These are phyloP conservation scores for Cyanocitta stelleri DNA, from an alignment of 2,113 vertebrate genomes.

Conservation along the genomic window DNA sequence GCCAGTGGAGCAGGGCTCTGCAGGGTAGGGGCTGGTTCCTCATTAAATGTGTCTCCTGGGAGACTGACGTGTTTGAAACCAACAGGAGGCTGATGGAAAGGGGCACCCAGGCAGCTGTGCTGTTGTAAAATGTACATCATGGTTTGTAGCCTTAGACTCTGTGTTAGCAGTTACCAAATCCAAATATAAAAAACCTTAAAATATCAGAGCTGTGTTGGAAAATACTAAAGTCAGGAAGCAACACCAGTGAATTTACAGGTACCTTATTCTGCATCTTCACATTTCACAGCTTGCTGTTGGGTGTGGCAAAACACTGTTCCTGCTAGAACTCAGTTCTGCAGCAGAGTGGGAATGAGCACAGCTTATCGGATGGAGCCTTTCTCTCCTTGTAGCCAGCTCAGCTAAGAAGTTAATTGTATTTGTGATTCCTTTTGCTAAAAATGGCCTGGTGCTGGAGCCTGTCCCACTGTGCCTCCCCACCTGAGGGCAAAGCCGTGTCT, in stretches of 20 bases:
- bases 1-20: not conserved
- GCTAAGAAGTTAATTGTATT: constrained; percentile 21
- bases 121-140: not conserved
- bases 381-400: not conserved
- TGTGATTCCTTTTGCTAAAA: constrained; percentile 27
- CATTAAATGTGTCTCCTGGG: not conserved
- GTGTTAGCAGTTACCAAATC: not conserved
- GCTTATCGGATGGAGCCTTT: not conserved
- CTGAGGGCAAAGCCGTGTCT: not conserved
- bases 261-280: not conserved
- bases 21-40: not conserved
- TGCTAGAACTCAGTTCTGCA: not conserved
- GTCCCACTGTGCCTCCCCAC: not conserved
- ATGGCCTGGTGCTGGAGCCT: not conserved
- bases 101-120: not conserved
- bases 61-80: not conserved
- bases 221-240: not conserved
- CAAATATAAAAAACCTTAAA: not conserved
- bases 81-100: fast-evolving
- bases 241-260: not conserved
- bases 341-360: not conserved
- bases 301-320: not conserved
- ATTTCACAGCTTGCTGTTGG: not conserved
- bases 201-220: not conserved
- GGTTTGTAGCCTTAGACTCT: not conserved